Evolutionary conservation across 2,113 vertebrate genomes (phyloP).

Genomic region (Lathamus discolor): DNA sequence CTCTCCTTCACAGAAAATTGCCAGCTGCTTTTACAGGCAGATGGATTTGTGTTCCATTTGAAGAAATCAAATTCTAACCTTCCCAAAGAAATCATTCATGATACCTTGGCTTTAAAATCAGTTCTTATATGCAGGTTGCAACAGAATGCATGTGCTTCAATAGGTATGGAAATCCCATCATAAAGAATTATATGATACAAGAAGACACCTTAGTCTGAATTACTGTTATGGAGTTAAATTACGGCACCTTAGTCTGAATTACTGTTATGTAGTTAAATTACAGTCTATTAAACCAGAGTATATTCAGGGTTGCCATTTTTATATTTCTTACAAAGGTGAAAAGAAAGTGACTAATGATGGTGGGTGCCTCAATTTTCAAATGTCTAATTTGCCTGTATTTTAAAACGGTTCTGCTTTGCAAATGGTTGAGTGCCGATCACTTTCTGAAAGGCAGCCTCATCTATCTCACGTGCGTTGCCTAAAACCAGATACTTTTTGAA

Average conservation of each 20-base stretch:
- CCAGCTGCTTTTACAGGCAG: not conserved
- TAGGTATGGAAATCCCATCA: not conserved
- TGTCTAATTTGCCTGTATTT: not conserved
- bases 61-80: not conserved
- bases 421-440: not conserved
- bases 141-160: not conserved
- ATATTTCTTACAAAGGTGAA: not conserved
- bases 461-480: not conserved
- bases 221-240: not conserved
- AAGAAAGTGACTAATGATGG: not conserved
- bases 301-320: not conserved
- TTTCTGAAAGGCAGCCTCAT: not conserved
- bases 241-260: not conserved
- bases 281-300: not conserved
- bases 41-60: not conserved
- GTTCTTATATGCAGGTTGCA: not conserved
- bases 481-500: not conserved
- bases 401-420: not conserved
- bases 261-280: not conserved
- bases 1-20: not conserved
- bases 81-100: not conserved
- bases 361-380: not conserved
- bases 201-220: not conserved
- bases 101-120: not conserved
- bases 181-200: not conserved